Evolutionary conservation across 2,888 invertebrate genomes (phyloP).

Genomic region (Trimorus sp.): DNA sequence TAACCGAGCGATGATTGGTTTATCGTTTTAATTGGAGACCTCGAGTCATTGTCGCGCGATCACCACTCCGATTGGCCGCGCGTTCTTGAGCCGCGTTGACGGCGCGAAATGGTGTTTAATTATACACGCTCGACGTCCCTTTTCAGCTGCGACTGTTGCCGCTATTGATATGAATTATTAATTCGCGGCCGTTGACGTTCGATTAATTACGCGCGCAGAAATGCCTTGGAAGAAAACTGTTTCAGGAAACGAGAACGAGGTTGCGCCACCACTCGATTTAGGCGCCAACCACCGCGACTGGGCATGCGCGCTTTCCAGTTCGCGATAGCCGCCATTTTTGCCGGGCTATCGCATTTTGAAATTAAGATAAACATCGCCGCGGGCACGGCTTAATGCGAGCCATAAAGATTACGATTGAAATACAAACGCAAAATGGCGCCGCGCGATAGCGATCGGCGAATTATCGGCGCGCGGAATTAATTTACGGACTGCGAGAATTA

Average conservation of each 20-base stretch:
- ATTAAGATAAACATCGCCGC: too few species aligned
- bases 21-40: slow-evolving; percentile 51
- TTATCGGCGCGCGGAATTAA: slow-evolving; percentile 6
- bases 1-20: slow-evolving; percentile 43
- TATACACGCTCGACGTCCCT: slow-evolving; percentile 13
- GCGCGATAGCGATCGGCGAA: neutral
- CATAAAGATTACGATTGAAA: too few species aligned
- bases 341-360: too few species aligned
- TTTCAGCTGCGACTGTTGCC: slow-evolving; percentile 13
- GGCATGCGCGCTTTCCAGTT: too few species aligned
- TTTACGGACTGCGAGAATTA: slow-evolving; percentile 31
- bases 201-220: too few species aligned
- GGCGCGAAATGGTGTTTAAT: slow-evolving; percentile 27
- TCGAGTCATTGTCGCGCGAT: slow-evolving; percentile 39
- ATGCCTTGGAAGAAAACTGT: too few species aligned
- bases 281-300: too few species aligned
- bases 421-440: neutral
- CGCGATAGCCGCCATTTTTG: too few species aligned
- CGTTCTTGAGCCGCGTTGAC: neutral
- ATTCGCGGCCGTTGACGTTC: slow-evolving; percentile 4
- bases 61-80: slow-evolving; percentile 18
- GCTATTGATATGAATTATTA: slow-evolving; percentile 23
- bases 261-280: too few species aligned
- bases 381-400: too few species aligned
- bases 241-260: too few species aligned